Evolutionary conservation across 1,140 invertebrate genomes (phyloP).

Genomic region (Drosophila ambigua): DNA sequence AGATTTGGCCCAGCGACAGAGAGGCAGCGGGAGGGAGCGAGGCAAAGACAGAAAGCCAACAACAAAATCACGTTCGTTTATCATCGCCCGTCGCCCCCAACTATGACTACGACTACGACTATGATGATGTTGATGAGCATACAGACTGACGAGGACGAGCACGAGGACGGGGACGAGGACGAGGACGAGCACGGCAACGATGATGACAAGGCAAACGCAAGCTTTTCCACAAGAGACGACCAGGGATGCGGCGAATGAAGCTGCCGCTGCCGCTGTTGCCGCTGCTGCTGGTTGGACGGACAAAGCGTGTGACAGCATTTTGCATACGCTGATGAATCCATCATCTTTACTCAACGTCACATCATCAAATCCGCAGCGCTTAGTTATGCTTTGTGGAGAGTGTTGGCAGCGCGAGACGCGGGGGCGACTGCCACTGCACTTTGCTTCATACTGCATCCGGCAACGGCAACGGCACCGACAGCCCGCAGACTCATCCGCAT

Average conservation of each 20-base stretch:
- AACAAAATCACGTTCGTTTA: slow-evolving; percentile 81
- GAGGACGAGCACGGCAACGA: not conserved
- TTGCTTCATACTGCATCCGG: slow-evolving; percentile 1
- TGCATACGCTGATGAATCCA: slow-evolving; percentile 82
- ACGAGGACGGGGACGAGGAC: slow-evolving; percentile 5
- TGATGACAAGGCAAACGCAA: not conserved
- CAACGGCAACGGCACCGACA: too few relatives aligned
- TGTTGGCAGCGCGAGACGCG: not conserved
- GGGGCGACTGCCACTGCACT: slow-evolving; percentile 24
- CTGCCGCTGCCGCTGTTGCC: too few relatives aligned
- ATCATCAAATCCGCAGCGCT: slow-evolving; percentile 76
- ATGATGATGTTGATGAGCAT: slow-evolving; percentile 78
- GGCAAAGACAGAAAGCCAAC: slow-evolving; percentile 55
- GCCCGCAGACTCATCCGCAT: slow-evolving; percentile 6
- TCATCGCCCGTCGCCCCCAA: slow-evolving; percentile 68
- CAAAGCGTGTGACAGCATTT: slow-evolving; percentile 82
- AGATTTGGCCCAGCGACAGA: slow-evolving; percentile 53
- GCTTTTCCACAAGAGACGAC: not conserved
- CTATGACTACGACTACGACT: slow-evolving; percentile 55
- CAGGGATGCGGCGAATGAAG: slow-evolving; percentile 32
- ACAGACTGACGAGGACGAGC: slow-evolving; percentile 59
- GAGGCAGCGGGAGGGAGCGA: not conserved
- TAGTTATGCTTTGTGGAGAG: slow-evolving; percentile 63
- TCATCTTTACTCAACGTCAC: slow-evolving; percentile 82
- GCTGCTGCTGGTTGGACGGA: slow-evolving; percentile 18